A percentile compares a stretch with the other conserved stretches of the same genome.
Conservation (phyloP, 2,888 invertebrate genomes). For the Tenthredo mesomela region DNA sequence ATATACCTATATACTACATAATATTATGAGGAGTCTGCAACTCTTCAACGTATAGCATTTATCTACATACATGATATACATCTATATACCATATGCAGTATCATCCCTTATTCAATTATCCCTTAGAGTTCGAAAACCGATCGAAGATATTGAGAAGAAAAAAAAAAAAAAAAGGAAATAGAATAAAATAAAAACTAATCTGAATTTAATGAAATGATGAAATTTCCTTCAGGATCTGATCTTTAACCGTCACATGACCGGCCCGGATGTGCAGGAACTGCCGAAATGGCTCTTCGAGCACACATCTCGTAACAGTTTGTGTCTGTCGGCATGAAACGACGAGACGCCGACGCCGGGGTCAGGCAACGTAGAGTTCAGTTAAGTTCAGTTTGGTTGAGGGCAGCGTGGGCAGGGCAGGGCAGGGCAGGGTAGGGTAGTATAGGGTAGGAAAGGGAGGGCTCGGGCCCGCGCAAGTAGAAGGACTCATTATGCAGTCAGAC, state of each 20-base stretch:
- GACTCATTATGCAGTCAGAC: constrained; percentile 69
- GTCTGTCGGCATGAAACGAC: background rate
- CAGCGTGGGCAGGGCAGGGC: background rate
- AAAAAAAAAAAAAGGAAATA: background rate
- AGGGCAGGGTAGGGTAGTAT: background rate
- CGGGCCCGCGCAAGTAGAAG: constrained; percentile 60
- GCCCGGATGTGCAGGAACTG: background rate
- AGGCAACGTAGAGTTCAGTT: background rate
- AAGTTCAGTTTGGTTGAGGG: background rate
- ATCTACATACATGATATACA: too few relatives aligned
- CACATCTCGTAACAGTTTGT: background rate
- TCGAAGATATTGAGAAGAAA: too few relatives aligned
- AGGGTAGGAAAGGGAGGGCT: constrained; percentile 10
- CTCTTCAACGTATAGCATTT: too few relatives aligned
- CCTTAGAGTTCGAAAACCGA: too few relatives aligned
- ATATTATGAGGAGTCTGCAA: background rate
- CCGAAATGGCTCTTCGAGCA: background rate
- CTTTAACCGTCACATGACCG: background rate
- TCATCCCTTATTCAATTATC: too few relatives aligned
- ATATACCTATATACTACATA: background rate
- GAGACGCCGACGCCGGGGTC: background rate
- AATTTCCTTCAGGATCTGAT: background rate
- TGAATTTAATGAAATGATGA: background rate
- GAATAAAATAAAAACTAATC: background rate
- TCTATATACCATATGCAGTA: too few relatives aligned